Conservation (phyloP, 2,888 invertebrate species). For the Cantharis flavilabris region DNA sequence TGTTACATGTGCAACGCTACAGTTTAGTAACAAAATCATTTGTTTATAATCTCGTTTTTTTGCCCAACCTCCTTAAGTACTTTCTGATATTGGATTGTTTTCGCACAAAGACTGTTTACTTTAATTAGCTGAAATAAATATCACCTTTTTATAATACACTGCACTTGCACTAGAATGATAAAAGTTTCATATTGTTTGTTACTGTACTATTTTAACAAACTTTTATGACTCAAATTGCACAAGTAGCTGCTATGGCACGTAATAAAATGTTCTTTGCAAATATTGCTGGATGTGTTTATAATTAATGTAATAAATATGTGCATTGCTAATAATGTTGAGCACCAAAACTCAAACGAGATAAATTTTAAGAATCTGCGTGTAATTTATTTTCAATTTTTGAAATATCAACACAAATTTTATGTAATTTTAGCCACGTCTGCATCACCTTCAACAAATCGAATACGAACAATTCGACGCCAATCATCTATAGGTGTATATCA, state of each 20-base stretch:
- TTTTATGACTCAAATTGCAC: neutral
- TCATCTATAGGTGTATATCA: slow-evolving; percentile 66
- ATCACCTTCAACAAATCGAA: slow-evolving; percentile 63
- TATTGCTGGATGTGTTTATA: neutral
- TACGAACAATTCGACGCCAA: slow-evolving; percentile 64
- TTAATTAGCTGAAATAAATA: neutral
- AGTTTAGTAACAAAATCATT: too few species aligned
- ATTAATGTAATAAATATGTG: neutral
- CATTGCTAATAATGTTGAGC: neutral
- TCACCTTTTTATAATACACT: neutral
- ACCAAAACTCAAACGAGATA: neutral
- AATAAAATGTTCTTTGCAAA: neutral
- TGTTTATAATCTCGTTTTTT: too few species aligned
- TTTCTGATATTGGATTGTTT: neutral
- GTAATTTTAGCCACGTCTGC: slow-evolving; percentile 65
- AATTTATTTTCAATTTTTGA: neutral
- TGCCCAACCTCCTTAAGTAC: neutral
- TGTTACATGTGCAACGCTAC: too few species aligned
- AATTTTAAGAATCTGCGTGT: neutral
- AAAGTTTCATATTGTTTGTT: neutral
- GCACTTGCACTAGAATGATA: neutral
- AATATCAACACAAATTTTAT: neutral
- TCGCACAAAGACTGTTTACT: neutral
- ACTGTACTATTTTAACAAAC: neutral
- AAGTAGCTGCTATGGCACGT: neutral